These are phyloP conservation scores for Tupaia tana DNA, from an alignment of 2,113 vertebrate species.

Conservation along the genomic window DNA sequence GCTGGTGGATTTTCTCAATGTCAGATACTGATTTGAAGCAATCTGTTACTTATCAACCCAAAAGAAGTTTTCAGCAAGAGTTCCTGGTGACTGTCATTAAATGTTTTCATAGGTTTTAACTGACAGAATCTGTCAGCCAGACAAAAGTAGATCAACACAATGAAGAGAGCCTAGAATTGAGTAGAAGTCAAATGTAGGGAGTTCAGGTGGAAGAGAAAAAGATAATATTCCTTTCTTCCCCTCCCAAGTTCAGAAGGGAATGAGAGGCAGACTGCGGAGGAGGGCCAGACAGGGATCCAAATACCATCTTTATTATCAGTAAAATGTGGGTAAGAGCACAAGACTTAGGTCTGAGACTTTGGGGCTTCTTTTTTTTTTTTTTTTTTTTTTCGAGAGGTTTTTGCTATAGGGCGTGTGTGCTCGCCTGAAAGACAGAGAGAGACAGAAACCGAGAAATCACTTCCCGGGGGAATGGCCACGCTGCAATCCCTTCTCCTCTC, in stretches of 20 bases:
- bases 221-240: neutral
- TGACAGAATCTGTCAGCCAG: neutral
- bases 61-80: constrained; percentile 48
- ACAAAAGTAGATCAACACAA: neutral
- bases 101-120: neutral
- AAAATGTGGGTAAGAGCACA: neutral
- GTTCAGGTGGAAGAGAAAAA: neutral
- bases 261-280: neutral
- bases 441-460: too few relatives aligned
- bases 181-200: neutral
- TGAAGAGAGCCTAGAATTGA: neutral
- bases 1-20: neutral
- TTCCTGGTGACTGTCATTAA: constrained; percentile 39
- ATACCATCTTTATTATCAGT: neutral
- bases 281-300: neutral
- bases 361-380: neutral
- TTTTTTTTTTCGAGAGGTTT: too few relatives aligned
- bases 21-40: constrained; percentile 54
- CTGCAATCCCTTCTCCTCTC: too few relatives aligned
- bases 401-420: too few relatives aligned
- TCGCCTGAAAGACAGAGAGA: too few relatives aligned
- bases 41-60: constrained; percentile 29
- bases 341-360: neutral
- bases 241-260: neutral
- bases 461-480: too few relatives aligned